Percentiles rank a stretch among this genome's conserved stretches.
Conservation (phyloP, 2,113 vertebrate species). For the Apodemus speciosus region DNA sequence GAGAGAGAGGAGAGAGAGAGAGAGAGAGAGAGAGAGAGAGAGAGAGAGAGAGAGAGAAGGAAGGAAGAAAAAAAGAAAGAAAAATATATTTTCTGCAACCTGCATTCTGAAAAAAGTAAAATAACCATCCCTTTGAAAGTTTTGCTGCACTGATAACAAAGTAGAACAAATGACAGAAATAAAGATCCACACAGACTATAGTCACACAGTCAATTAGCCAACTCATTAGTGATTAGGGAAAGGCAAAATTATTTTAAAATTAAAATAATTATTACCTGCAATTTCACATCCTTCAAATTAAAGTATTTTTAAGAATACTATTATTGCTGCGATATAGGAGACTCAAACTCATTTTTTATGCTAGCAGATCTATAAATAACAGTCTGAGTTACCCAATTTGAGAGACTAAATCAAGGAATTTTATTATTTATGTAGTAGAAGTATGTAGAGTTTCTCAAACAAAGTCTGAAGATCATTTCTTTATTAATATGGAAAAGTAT, state of each 20-base stretch:
- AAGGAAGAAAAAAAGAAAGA: neutral
- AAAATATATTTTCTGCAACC: neutral
- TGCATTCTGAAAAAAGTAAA: neutral
- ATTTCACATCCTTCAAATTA: conserved; percentile 51
- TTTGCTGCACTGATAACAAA: neutral
- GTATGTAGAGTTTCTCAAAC: neutral
- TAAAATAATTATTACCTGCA: conserved; percentile 53
- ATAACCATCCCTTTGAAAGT: neutral
- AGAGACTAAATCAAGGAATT: conserved; percentile 6
- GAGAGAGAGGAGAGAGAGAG: neutral
- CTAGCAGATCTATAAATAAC: neutral
- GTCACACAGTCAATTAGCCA: neutral
- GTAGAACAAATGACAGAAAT: neutral
- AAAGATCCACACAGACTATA: neutral
- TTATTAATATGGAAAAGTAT: neutral
- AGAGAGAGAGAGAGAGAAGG: too few species aligned
- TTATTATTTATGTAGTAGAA: neutral
- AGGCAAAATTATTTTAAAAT: conserved; percentile 7
- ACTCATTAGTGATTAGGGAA: conserved; percentile 42
- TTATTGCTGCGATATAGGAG: neutral
- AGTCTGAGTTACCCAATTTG: too few species aligned
- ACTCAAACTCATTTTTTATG: neutral
- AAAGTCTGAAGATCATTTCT: neutral
- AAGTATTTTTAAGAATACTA: neutral
- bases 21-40: too few species aligned